A percentile compares a stretch with the other conserved stretches of the same genome.
phyloP scores from a whole-genome alignment of 2,797 vertebrate species.

The Uromys caudimaculatus region DNA sequence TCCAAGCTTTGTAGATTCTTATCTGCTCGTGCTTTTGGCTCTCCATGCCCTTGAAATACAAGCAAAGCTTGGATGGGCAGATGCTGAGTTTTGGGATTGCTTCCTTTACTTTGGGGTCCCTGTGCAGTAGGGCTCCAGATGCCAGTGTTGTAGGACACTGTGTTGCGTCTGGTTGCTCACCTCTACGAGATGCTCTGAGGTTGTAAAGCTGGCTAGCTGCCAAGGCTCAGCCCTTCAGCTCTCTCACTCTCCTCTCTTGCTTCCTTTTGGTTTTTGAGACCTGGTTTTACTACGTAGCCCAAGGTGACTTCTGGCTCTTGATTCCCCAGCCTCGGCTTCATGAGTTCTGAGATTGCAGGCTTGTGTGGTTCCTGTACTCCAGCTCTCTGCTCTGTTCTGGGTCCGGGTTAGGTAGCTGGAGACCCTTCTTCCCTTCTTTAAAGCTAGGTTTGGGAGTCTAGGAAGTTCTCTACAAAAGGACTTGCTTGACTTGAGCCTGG shows the following conservation, averaged over 20 bases:
- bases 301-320: not conserved
- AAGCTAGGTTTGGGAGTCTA: not conserved
- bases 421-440: not conserved
- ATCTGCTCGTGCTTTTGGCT: not conserved
- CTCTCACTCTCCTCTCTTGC: not conserved
- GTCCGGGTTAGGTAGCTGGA: not conserved
- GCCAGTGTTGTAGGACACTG: not conserved
- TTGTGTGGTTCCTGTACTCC: not conserved
- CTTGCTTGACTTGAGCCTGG: not conserved
- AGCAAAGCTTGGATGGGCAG: fast-evolving
- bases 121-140: not conserved
- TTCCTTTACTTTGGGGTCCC: not conserved
- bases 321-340: not conserved
- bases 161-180: not conserved
- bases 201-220: not conserved
- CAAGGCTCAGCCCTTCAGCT: not conserved
- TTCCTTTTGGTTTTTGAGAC: not conserved
- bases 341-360: not conserved
- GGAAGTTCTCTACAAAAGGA: not conserved
- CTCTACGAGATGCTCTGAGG: not conserved
- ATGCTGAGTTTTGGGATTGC: not conserved
- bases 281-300: not conserved
- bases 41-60: not conserved
- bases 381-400: not conserved
- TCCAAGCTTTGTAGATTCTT: not conserved